Conservation (phyloP, 1,140 invertebrate species). For the Sarcophaga peregrina region DNA sequence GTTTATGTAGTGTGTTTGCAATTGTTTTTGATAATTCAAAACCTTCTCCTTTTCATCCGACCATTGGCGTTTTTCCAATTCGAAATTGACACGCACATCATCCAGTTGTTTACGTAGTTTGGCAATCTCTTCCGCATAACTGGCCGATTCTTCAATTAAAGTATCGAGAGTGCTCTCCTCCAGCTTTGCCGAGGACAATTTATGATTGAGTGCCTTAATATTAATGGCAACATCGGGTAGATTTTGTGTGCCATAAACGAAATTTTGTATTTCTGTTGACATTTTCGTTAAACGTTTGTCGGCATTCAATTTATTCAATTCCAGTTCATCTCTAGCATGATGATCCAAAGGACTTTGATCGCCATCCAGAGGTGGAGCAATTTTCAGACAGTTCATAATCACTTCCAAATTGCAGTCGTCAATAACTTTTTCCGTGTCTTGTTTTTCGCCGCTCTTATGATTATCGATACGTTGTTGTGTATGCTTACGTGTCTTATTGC, state of each 20-base stretch:
- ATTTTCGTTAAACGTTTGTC: constrained; percentile 47
- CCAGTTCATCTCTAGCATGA: constrained; percentile 33
- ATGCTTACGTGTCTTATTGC: constrained; percentile 58
- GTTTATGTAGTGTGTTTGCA: constrained; percentile 63
- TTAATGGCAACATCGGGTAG: constrained; percentile 47
- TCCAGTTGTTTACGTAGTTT: constrained; percentile 60
- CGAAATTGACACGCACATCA: constrained; percentile 59
- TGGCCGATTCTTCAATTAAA: constrained; percentile 61
- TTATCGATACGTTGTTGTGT: constrained; percentile 36
- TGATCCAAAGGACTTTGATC: constrained; percentile 12
- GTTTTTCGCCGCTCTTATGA: constrained; percentile 12
- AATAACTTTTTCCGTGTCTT: constrained; percentile 41
- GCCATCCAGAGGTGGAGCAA: constrained; percentile 29
- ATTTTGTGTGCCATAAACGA: constrained; percentile 47
- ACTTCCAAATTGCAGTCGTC: constrained; percentile 47
- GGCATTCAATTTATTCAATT: constrained; percentile 27
- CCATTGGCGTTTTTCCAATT: constrained; percentile 64
- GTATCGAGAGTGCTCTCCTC: constrained; percentile 57
- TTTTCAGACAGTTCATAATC: constrained; percentile 48
- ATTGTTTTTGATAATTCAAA: constrained; percentile 60
- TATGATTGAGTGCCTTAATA: background rate
- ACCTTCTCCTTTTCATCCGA: constrained; percentile 63
- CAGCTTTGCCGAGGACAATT: constrained; percentile 43
- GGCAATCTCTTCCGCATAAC: constrained; percentile 62
- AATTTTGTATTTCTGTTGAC: constrained; percentile 47